Conservation (phyloP, 2,797 vertebrate species). For the Morus bassanus region DNA sequence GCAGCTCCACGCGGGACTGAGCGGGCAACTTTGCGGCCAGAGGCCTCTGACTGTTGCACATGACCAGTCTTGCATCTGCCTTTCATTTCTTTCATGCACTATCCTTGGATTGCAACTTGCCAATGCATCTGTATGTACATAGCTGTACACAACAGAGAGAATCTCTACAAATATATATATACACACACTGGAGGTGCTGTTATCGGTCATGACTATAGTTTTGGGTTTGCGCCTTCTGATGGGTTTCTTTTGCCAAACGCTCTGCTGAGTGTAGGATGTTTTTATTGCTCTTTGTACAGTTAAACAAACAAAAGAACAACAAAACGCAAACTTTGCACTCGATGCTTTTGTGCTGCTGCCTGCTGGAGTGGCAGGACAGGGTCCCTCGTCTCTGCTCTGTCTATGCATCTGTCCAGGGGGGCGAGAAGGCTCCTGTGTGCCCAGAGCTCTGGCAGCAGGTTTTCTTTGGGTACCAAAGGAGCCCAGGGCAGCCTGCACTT, state of each 20-base stretch:
- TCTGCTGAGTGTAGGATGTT: constrained; percentile 20
- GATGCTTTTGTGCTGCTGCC: background rate
- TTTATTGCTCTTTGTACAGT: constrained; percentile 52
- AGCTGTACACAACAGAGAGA: constrained; percentile 5
- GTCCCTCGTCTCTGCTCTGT: background rate
- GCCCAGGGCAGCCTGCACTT: background rate
- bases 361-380: background rate
- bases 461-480: background rate
- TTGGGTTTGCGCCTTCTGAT: background rate
- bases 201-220: background rate
- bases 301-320: constrained; percentile 18
- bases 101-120: constrained; percentile 59
- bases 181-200: constrained; percentile 18
- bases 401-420: fast-evolving
- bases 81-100: constrained; percentile 45
- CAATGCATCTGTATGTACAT: constrained; percentile 53
- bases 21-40: background rate
- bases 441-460: background rate
- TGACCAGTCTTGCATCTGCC: background rate
- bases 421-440: fast-evolving
- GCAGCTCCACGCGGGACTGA: background rate
- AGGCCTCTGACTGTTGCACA: background rate
- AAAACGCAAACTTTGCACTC: background rate
- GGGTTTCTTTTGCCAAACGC: background rate
- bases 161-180: background rate